Evolutionary conservation across 2,797 vertebrate species (phyloP).

Genomic region (Falco biarmicus): DNA sequence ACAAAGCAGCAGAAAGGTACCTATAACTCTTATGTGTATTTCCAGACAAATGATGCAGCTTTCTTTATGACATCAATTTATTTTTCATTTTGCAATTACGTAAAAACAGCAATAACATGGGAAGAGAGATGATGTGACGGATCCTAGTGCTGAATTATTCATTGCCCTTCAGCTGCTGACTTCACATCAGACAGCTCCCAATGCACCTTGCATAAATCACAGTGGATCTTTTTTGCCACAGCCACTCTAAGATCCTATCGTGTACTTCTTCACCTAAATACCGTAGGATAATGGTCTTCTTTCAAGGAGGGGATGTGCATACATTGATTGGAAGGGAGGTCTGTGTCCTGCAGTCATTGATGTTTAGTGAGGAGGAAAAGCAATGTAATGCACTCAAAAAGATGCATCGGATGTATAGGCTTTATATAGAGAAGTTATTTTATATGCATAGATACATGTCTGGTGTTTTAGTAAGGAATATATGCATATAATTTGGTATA

Average conservation of each 20-base stretch:
- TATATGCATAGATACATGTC: not conserved
- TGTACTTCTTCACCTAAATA: slow-evolving; percentile 65
- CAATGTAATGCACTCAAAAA: not conserved
- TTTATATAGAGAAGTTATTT: not conserved
- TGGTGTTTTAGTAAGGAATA: not conserved
- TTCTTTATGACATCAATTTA: slow-evolving; percentile 81
- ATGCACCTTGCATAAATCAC: slow-evolving; percentile 73
- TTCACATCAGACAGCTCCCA: slow-evolving; percentile 75
- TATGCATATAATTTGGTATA: not conserved
- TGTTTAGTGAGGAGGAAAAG: not conserved
- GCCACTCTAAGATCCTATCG: slow-evolving; percentile 60
- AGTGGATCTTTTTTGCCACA: slow-evolving; percentile 64
- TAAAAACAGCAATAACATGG: slow-evolving; percentile 77
- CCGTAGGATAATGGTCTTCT: slow-evolving; percentile 53
- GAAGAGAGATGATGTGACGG: slow-evolving; percentile 74
- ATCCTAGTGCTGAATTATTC: slow-evolving; percentile 78
- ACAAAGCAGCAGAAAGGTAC: slow-evolving; percentile 34
- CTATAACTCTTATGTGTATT: slow-evolving; percentile 45
- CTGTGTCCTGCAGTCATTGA: not conserved
- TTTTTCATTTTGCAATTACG: slow-evolving; percentile 79
- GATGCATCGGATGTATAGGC: not conserved
- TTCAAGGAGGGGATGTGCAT: not conserved
- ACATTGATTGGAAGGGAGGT: slow-evolving; percentile 12
- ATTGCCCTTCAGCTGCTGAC: slow-evolving; percentile 76
- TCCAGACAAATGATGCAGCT: slow-evolving; percentile 69